Evolutionary conservation across 2,888 invertebrate genomes (phyloP).

Genomic region (Helobdella robusta): DNA sequence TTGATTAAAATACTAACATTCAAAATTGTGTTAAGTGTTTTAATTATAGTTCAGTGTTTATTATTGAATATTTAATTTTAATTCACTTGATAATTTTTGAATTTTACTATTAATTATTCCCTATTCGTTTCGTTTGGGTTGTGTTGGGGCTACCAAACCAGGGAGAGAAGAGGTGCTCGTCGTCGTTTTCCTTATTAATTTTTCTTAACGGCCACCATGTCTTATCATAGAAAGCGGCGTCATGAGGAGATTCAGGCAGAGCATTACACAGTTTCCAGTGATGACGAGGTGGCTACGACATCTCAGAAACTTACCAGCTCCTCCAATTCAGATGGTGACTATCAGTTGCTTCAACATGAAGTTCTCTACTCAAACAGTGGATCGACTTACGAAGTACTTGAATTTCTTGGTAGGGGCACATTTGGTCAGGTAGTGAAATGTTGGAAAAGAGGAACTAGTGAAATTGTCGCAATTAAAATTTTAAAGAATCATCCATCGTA

Average conservation of each 20-base stretch:
- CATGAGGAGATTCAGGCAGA: slow-evolving; percentile 22
- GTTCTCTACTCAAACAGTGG: slow-evolving; percentile 76
- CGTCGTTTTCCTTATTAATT: too few species aligned
- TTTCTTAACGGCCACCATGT: too few species aligned
- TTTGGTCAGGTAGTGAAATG: slow-evolving; percentile 99
- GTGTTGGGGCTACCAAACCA: too few species aligned
- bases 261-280: slow-evolving; percentile 29
- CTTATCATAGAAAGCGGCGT: slow-evolving; percentile 19
- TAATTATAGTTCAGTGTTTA: too few species aligned
- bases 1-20: too few species aligned
- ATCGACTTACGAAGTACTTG: slow-evolving; percentile 81
- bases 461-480: slow-evolving; percentile 99
- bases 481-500: slow-evolving; percentile 99
- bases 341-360: slow-evolving; percentile 95
- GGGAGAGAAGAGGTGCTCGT: too few species aligned
- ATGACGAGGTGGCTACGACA: slow-evolving; percentile 27
- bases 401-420: slow-evolving; percentile 96
- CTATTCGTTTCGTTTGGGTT: too few species aligned
- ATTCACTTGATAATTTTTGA: too few species aligned
- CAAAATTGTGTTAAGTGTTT: too few species aligned
- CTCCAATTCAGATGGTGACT: slow-evolving; percentile 71
- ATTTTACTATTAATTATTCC: too few species aligned
- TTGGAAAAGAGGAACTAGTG: slow-evolving; percentile 99
- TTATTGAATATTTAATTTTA: too few species aligned
- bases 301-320: slow-evolving; percentile 30